Evolutionary conservation across 2,888 invertebrate species (phyloP).

Genomic region (Cylloceria caligata): DNA sequence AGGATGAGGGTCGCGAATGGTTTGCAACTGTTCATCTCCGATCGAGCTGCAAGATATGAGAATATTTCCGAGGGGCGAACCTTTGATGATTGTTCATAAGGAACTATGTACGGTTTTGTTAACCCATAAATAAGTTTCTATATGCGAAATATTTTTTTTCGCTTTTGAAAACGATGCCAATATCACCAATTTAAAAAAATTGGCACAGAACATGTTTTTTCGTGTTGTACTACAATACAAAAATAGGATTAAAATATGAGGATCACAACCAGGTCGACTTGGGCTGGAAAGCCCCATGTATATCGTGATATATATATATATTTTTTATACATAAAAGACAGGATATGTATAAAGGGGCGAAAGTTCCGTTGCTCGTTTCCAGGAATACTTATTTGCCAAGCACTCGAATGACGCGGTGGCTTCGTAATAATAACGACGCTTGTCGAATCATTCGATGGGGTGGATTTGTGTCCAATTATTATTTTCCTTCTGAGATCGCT

Average conservation of each 20-base stretch:
- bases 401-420: constrained; percentile 33
- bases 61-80: background rate
- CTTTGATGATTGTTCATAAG: background rate
- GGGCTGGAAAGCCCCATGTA: background rate
- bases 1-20: constrained; percentile 14
- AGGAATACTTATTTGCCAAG: constrained; percentile 41
- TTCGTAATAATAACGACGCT: constrained; percentile 47
- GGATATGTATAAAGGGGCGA: constrained; percentile 2
- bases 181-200: background rate
- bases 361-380: constrained; percentile 18
- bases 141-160: background rate
- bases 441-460: constrained; percentile 46
- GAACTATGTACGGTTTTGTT: background rate
- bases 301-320: background rate
- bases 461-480: constrained; percentile 79
- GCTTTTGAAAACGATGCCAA: background rate
- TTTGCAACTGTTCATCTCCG: background rate
- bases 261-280: background rate
- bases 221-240: no score
- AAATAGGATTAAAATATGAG: background rate
- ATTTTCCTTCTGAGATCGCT: constrained; percentile 61
- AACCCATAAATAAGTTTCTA: background rate
- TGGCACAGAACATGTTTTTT: no score
- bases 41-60: constrained; percentile 2
- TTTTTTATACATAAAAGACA: background rate